Percentiles rank a stretch among this genome's conserved stretches.
phyloP scores from a whole-genome alignment of 2,113 vertebrate species.

The Leucoraja erinaceus region DNA sequence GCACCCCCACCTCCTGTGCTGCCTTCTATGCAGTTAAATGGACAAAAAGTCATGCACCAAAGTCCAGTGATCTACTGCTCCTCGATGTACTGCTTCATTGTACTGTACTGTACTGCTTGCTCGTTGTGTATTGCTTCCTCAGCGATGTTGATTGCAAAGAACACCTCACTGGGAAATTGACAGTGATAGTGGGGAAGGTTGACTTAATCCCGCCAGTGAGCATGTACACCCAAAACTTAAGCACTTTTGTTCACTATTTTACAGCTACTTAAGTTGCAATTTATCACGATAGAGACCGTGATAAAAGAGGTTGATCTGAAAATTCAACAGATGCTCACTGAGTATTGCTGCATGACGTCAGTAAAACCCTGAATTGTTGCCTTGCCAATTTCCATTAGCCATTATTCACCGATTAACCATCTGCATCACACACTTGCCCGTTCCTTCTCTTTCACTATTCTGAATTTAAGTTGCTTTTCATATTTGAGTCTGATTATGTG shows the following conservation, averaged over 20 bases:
- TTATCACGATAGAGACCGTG: not conserved
- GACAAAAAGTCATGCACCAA: not conserved
- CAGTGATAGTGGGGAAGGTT: not conserved
- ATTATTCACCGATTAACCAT: not conserved
- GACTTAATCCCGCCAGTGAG: not conserved
- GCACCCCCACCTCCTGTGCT: not conserved
- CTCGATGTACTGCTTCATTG: no score
- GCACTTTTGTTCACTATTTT: not conserved
- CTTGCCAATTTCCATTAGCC: not conserved
- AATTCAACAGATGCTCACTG: not conserved
- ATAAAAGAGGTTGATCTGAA: not conserved
- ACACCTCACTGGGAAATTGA: not conserved
- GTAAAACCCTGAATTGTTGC: not conserved
- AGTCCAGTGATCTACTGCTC: no score
- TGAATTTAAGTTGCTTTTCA: not conserved
- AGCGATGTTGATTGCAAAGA: not conserved
- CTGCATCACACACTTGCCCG: not conserved
- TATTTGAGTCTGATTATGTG: not conserved
- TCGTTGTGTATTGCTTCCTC: not conserved
- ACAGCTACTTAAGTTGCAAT: not conserved
- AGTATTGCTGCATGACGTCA: not conserved
- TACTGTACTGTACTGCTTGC: no score
- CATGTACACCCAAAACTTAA: not conserved
- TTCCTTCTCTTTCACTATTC: not conserved
- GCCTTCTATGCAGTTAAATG: not conserved